A percentile compares a stretch with the other conserved stretches of the same genome.
Conservation (phyloP, 2,797 vertebrate genomes). For the Chaetophractus vellerosus region DNA sequence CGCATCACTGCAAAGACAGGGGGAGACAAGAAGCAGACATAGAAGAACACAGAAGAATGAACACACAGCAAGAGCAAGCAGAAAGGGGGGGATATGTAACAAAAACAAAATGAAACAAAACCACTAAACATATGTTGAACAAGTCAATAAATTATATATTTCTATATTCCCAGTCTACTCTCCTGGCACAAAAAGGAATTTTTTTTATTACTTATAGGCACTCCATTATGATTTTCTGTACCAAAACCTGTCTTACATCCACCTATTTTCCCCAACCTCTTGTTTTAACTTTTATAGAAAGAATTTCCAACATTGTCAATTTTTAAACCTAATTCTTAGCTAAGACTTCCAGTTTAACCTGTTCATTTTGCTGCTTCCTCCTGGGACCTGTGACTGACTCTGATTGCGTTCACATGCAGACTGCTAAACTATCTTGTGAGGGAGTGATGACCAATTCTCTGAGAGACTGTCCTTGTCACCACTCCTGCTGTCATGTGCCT, state of each 20-base stretch:
- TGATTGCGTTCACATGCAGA: constrained; percentile 60
- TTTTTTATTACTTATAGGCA: constrained; percentile 73
- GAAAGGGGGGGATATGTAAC: too few relatives aligned
- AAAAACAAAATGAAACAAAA: too few relatives aligned
- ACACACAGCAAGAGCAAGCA: too few relatives aligned
- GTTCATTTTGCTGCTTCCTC: constrained; percentile 29
- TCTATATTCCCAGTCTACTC: constrained; percentile 61
- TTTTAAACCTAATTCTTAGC: constrained; percentile 44
- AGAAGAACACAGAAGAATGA: too few relatives aligned
- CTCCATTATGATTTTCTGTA: constrained; percentile 57
- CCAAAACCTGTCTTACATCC: constrained; percentile 18
- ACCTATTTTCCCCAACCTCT: background rate
- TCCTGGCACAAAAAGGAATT: constrained; percentile 10
- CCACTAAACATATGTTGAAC: constrained; percentile 72
- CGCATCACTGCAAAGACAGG: too few relatives aligned
- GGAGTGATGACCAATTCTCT: constrained; percentile 32
- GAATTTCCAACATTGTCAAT: constrained; percentile 45
- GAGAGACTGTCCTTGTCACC: constrained; percentile 31
- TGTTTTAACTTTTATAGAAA: constrained; percentile 50
- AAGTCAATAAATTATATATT: constrained; percentile 72
- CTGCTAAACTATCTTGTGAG: background rate
- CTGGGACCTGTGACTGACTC: constrained; percentile 44
- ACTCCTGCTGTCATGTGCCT: background rate
- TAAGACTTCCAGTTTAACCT: constrained; percentile 67
- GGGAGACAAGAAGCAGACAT: too few relatives aligned